Evolutionary conservation across 2,113 vertebrate species (phyloP).

Genomic region (Tretioscincus oriximinensis): DNA sequence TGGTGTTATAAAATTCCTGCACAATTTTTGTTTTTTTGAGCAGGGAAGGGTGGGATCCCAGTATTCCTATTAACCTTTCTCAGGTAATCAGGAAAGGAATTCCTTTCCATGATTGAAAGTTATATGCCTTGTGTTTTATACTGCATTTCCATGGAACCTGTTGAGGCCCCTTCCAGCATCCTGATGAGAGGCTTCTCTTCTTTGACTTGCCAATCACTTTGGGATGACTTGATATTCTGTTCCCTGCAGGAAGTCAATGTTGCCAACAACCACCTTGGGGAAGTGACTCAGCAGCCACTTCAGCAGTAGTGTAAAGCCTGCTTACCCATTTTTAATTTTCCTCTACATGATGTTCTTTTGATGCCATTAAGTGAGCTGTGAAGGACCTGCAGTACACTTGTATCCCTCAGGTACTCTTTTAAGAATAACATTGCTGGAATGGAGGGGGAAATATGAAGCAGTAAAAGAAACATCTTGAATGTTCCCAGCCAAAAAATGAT

Average conservation of each 20-base stretch:
- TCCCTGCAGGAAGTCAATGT: constrained; percentile 23
- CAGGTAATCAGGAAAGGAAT: background rate
- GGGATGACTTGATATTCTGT: background rate
- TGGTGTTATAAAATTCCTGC: too few species aligned
- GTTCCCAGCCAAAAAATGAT: background rate
- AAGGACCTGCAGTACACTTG: constrained; percentile 1
- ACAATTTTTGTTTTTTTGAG: too few species aligned
- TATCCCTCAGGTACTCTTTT: background rate
- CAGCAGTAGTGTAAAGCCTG: background rate
- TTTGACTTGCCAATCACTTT: constrained; percentile 13
- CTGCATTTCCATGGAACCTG: background rate
- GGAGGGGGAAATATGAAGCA: too few species aligned
- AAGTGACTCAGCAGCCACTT: constrained; percentile 11
- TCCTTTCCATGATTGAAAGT: background rate
- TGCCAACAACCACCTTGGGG: background rate
- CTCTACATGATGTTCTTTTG: constrained; percentile 2
- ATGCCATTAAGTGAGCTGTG: constrained; percentile 13
- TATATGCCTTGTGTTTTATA: background rate
- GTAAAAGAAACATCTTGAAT: background rate
- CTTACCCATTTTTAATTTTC: background rate
- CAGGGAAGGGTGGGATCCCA: background rate
- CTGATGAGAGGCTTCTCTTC: constrained; percentile 3
- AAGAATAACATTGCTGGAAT: background rate
- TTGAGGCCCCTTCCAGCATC: constrained; percentile 14
- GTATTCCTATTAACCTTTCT: background rate